These are phyloP conservation scores for Spondyliosoma cantharus DNA, from an alignment of 2,797 vertebrate species.

Conservation along the genomic window DNA sequence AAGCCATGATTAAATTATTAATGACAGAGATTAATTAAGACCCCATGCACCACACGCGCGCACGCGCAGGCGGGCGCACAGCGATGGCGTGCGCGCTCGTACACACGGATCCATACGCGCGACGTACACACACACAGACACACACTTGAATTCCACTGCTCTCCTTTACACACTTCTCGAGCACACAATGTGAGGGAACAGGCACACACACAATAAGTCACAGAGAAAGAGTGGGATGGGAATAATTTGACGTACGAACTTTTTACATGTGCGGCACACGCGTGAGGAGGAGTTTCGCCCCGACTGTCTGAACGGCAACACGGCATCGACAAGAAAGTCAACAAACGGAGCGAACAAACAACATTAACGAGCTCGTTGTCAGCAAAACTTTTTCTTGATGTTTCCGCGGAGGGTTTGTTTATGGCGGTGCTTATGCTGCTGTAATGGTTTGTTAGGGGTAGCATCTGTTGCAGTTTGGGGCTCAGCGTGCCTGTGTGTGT, in stretches of 20 bases:
- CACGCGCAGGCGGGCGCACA: conserved; percentile 15
- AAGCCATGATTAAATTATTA: conserved; percentile 86
- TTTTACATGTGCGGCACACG: conserved; percentile 36
- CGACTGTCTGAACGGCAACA: conserved; percentile 36
- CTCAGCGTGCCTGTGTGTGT: conserved; percentile 9
- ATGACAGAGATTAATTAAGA: conserved; percentile 85
- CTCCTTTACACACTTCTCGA: conserved; percentile 36
- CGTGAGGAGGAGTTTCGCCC: conserved; percentile 4
- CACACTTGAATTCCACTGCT: conserved; percentile 41
- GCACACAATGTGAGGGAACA: conserved; percentile 32
- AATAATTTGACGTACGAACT: conserved; percentile 44
- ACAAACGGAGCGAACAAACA: conserved; percentile 54
- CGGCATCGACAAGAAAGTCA: conserved; percentile 48
- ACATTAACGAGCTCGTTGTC: conserved; percentile 65
- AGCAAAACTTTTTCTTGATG: conserved; percentile 72
- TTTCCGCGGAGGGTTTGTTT: conserved; percentile 68
- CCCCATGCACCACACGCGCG: conserved; percentile 44
- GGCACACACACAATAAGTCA: conserved; percentile 38
- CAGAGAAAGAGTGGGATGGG: neutral
- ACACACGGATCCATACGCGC: neutral
- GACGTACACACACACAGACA: conserved; percentile 1
- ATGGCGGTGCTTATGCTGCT: conserved; percentile 51
- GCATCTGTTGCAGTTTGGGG: conserved; percentile 62
- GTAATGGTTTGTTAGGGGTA: conserved; percentile 67
- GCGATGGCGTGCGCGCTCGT: neutral